Conservation (phyloP, 2,888 invertebrate genomes). For the Dryococelus australis region DNA sequence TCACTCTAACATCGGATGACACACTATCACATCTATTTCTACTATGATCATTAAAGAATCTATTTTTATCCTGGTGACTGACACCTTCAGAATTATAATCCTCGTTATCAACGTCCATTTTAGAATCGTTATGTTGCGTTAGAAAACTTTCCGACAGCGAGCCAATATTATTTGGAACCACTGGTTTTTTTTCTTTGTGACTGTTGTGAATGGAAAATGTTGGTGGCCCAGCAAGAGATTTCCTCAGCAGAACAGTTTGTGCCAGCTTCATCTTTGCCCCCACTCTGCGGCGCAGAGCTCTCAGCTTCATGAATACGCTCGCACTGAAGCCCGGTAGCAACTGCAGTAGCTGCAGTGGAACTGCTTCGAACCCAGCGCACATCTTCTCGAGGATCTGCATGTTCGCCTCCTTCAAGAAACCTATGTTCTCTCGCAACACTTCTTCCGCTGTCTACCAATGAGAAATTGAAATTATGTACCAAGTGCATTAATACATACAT, state of each 20-base stretch:
- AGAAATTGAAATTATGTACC: neutral
- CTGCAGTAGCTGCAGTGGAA: constrained; percentile 68
- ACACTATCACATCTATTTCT: neutral
- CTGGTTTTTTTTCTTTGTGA: neutral
- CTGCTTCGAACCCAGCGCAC: constrained; percentile 67
- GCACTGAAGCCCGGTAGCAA: constrained; percentile 69
- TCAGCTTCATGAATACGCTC: constrained; percentile 61
- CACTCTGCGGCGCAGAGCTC: constrained; percentile 64
- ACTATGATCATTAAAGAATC: too few relatives aligned
- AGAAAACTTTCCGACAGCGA: neutral
- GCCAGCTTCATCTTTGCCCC: constrained; percentile 64
- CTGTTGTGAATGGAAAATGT: neutral
- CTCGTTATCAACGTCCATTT: neutral
- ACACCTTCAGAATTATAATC: neutral
- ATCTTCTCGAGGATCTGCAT: constrained; percentile 70
- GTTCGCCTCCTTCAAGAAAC: constrained; percentile 61
- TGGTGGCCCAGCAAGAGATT: constrained; percentile 13
- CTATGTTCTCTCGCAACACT: constrained; percentile 23
- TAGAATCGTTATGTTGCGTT: neutral
- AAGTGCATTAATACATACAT: neutral
- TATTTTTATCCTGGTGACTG: neutral
- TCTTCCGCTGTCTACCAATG: constrained; percentile 24
- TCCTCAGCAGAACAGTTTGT: constrained; percentile 52
- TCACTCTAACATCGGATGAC: neutral
- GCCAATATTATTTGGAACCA: neutral